Evolutionary conservation across 2,888 invertebrate genomes (phyloP).

Genomic region (Odontocerum albicorne): DNA sequence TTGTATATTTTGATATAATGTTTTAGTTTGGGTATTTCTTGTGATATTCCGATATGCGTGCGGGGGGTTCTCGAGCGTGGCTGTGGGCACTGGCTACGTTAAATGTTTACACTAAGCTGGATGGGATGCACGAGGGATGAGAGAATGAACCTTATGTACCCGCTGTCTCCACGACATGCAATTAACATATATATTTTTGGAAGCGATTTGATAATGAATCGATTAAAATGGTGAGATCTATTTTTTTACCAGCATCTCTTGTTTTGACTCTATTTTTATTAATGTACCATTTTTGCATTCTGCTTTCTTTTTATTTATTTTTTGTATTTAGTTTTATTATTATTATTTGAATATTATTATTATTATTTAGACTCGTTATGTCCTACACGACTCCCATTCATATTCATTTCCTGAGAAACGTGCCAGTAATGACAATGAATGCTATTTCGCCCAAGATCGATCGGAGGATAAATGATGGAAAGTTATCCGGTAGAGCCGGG

Average conservation of each 20-base stretch:
- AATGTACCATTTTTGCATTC: conserved; percentile 15
- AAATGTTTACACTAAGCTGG: too few species aligned
- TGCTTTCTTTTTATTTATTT: conserved; percentile 27
- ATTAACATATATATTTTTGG: conserved; percentile 31
- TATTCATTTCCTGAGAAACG: conserved; percentile 52
- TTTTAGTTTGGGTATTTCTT: too few species aligned
- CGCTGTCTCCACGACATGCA: too few species aligned
- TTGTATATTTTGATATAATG: too few species aligned
- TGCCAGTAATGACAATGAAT: conserved; percentile 42
- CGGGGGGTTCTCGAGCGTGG: conserved; percentile 7
- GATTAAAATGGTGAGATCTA: conserved; percentile 33
- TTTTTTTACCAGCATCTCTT: conserved; percentile 13
- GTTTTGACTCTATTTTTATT: conserved; percentile 17
- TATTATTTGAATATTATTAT: conserved; percentile 39
- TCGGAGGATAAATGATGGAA: not conserved
- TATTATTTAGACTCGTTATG: conserved; percentile 49
- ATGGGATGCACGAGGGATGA: too few species aligned
- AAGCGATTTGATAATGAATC: conserved; percentile 38
- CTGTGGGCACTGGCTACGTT: conserved; percentile 34
- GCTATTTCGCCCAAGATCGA: not conserved
- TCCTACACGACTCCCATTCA: conserved; percentile 63
- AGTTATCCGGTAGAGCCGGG: not conserved
- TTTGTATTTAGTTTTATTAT: too few species aligned
- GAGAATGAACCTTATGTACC: too few species aligned
- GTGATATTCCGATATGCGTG: too few species aligned